These are phyloP conservation scores for Microcebus ravelobensis DNA, from an alignment of 2,113 vertebrate species.

Conservation along the genomic window DNA sequence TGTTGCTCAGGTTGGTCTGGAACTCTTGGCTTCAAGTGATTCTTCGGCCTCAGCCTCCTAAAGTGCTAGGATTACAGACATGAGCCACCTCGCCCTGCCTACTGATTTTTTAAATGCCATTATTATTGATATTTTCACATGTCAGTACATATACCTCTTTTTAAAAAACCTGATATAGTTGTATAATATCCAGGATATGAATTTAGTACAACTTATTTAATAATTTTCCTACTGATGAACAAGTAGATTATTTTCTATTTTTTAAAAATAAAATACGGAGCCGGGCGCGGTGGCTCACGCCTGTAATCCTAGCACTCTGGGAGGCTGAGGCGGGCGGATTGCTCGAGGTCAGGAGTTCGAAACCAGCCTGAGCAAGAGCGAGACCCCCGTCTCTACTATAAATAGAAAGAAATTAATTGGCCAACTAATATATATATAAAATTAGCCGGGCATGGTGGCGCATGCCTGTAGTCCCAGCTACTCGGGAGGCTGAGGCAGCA, in stretches of 20 bases:
- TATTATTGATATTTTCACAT: background rate
- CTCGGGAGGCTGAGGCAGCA: too few species aligned
- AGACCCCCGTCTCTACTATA: too few species aligned
- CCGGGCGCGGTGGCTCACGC: too few species aligned
- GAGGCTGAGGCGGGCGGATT: too few species aligned
- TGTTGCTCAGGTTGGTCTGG: background rate
- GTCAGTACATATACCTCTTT: background rate
- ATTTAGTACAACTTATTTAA: background rate
- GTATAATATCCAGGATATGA: background rate
- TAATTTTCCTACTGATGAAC: slow-evolving; percentile 10
- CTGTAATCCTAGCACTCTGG: too few species aligned
- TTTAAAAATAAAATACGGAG: background rate
- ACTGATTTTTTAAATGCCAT: background rate
- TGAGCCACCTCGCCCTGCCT: background rate
- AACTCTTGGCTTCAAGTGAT: background rate
- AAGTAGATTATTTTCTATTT: slow-evolving; percentile 5
- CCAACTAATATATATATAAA: too few species aligned
- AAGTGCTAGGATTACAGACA: background rate
- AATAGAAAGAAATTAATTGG: too few species aligned
- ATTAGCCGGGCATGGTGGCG: too few species aligned
- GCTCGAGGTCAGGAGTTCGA: too few species aligned
- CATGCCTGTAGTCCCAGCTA: too few species aligned
- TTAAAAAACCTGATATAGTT: background rate
- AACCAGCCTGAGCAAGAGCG: too few species aligned
- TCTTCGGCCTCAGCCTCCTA: background rate